Percentiles rank a stretch among this genome's conserved stretches.
These are phyloP conservation scores for Eumaeus atala DNA, from an alignment of 1,140 invertebrate species.

Conservation along the genomic window DNA sequence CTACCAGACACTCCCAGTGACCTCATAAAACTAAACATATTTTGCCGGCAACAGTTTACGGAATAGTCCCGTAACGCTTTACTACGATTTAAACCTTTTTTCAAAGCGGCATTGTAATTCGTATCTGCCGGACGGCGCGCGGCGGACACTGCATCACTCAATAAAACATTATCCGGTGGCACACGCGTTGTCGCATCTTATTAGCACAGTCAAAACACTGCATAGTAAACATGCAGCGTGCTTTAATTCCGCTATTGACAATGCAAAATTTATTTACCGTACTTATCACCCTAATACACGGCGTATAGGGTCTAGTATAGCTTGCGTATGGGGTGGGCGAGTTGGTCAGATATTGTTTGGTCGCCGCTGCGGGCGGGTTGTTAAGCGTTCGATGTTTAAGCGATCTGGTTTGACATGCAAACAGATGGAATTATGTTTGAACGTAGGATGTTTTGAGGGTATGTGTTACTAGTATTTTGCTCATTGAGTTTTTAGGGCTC, in stretches of 20 bases:
- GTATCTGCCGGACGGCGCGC: no score
- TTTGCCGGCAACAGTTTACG: no score
- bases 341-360: conserved; percentile 21
- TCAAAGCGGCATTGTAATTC: no score
- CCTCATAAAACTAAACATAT: no score
- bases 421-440: conserved; percentile 26
- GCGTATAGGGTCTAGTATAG: background rate
- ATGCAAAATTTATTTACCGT: background rate
- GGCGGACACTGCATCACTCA: no score
- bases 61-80: no score
- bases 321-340: background rate
- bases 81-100: no score
- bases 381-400: conserved; percentile 34
- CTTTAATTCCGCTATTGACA: conserved; percentile 45
- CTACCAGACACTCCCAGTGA: no score
- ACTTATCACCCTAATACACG: background rate
- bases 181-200: conserved; percentile 33
- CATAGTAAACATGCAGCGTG: conserved; percentile 42
- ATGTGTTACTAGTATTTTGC: no score
- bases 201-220: conserved; percentile 44
- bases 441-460: conserved; percentile 16
- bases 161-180: no score
- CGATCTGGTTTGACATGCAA: conserved; percentile 35
- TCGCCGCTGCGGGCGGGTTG: conserved; percentile 24
- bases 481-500: no score